phyloP scores from a whole-genome alignment of 2,888 invertebrate genomes.

The Anticlea derivata region DNA sequence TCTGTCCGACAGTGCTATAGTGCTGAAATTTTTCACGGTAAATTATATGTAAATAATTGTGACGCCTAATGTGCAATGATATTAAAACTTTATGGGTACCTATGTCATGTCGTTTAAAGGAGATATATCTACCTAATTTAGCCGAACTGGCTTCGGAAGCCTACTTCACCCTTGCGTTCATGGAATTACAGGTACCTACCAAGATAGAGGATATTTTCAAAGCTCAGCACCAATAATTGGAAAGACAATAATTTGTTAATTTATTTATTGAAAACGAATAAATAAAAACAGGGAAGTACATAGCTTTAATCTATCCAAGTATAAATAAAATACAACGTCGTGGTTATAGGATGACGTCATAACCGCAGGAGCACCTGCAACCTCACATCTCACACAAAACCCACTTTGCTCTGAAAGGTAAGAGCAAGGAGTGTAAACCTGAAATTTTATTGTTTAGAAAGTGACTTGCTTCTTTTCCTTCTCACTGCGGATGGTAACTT shows the following conservation, averaged over 20 bases:
- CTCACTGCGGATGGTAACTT: conserved; percentile 69
- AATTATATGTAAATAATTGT: no score
- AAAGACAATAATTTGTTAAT: conserved; percentile 23
- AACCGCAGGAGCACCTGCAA: conserved; percentile 73
- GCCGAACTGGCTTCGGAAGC: no score
- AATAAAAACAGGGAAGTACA: conserved; percentile 69
- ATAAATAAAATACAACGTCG: conserved; percentile 74
- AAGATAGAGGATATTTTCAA: neutral
- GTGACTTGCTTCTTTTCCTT: conserved; percentile 80
- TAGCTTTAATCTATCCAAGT: conserved; percentile 72
- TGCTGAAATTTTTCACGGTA: no score
- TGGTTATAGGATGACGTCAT: conserved; percentile 53
- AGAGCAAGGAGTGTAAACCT: conserved; percentile 44
- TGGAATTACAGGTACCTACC: no score
- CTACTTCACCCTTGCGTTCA: no score
- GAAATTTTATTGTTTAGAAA: conserved; percentile 54
- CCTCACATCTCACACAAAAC: conserved; percentile 57
- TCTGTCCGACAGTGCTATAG: no score
- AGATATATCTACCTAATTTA: no score
- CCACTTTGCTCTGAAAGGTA: conserved; percentile 47
- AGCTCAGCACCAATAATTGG: neutral
- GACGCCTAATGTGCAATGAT: no score
- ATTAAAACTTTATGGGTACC: no score
- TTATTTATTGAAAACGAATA: conserved; percentile 45
- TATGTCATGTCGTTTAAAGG: no score